phyloP scores from a whole-genome alignment of 2,888 invertebrate genomes.

The Axea sp. region DNA sequence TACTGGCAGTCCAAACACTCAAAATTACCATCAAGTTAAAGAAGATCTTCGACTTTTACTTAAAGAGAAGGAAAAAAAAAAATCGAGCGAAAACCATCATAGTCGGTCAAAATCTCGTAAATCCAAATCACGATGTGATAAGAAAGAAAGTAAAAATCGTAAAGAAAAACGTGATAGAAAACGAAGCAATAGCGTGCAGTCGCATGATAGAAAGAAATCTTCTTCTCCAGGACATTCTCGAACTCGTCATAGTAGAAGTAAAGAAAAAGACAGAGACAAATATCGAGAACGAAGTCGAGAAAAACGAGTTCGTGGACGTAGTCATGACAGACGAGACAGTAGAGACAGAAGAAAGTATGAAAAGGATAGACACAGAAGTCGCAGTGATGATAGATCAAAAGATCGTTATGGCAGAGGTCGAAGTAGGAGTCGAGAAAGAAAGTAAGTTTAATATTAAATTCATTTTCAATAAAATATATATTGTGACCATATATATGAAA shows the following conservation, averaged over 20 bases:
- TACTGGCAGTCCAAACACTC: constrained; percentile 64
- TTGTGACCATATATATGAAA: too few relatives aligned
- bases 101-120: constrained; percentile 37
- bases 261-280: constrained; percentile 66
- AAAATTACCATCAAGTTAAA: constrained; percentile 62
- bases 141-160: constrained; percentile 63
- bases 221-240: constrained; percentile 63
- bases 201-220: constrained; percentile 66
- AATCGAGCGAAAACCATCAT: constrained; percentile 52
- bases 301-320: constrained; percentile 61
- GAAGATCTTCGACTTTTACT: constrained; percentile 73
- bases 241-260: constrained; percentile 68
- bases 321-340: constrained; percentile 63
- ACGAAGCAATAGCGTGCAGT: constrained; percentile 67
- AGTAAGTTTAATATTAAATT: constrained; percentile 77
- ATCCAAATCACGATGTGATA: constrained; percentile 61
- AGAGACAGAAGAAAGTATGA: constrained; percentile 66
- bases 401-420: constrained; percentile 70
- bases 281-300: constrained; percentile 63
- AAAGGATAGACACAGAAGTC: constrained; percentile 70
- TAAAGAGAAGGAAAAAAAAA: constrained; percentile 74
- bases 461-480: too few relatives aligned
- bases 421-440: constrained; percentile 80
- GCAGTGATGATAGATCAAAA: constrained; percentile 71
- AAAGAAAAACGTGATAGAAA: constrained; percentile 58